phyloP scores from a whole-genome alignment of 2,888 invertebrate genomes.

The Papilio elwesi region DNA sequence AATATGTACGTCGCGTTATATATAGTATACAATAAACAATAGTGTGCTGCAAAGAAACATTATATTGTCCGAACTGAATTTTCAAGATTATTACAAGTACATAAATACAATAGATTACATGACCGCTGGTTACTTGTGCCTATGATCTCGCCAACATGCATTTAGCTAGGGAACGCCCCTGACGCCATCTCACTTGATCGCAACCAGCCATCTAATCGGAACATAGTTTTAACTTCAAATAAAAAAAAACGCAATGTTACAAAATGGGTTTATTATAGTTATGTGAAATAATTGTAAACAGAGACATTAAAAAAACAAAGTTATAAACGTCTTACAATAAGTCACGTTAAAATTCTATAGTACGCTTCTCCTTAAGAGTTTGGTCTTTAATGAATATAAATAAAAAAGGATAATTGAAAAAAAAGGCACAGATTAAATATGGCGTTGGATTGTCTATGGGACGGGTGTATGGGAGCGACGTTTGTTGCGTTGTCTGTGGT shows the following conservation, averaged over 20 bases:
- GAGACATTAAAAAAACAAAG: no score
- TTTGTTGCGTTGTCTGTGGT: constrained; percentile 53
- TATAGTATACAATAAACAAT: no score
- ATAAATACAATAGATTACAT: neutral
- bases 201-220: constrained; percentile 6
- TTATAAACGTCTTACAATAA: no score
- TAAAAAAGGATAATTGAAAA: constrained; percentile 1
- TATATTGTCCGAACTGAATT: no score
- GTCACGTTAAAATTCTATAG: no score
- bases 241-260: neutral
- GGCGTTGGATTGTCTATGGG: neutral
- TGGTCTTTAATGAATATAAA: neutral
- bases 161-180: constrained; percentile 24
- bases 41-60: no score
- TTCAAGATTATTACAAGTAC: neutral
- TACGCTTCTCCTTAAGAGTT: neutral
- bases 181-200: constrained; percentile 5
- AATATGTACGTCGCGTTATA: no score
- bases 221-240: neutral
- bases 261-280: no score
- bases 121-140: neutral
- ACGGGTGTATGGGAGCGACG: neutral
- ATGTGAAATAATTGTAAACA: no score
- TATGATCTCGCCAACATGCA: constrained; percentile 1
- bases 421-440: constrained; percentile 43